Percentiles rank a stretch among this genome's conserved stretches.
Evolutionary conservation across 2,888 invertebrate species (phyloP).

Genomic region (Ophion obscuratus): DNA sequence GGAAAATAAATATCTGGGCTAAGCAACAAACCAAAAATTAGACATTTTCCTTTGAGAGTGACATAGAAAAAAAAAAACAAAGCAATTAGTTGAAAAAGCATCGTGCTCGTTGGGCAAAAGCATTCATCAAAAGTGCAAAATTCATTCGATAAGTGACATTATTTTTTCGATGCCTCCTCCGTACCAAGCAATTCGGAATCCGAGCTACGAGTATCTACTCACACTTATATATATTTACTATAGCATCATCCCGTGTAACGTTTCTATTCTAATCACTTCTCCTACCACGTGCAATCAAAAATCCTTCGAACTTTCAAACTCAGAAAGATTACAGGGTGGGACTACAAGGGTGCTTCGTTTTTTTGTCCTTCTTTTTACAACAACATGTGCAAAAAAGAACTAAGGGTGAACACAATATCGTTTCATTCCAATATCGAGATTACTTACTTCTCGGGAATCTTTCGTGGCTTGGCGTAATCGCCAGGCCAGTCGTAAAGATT

Average conservation of each 20-base stretch:
- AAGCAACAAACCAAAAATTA: slow-evolving; percentile 21
- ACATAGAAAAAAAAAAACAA: slow-evolving; percentile 16
- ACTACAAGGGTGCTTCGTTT: slow-evolving; percentile 18
- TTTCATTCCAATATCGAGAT: background rate
- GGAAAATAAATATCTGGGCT: slow-evolving; percentile 5
- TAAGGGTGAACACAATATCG: background rate
- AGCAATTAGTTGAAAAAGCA: slow-evolving; percentile 47
- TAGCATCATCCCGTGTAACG: slow-evolving; percentile 34
- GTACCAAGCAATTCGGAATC: background rate
- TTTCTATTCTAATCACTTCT: slow-evolving; percentile 43
- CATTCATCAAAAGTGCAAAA: slow-evolving; percentile 15
- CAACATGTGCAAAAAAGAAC: slow-evolving; percentile 41
- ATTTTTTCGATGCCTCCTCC: background rate
- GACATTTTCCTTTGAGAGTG: background rate
- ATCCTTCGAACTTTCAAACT: slow-evolving; percentile 20
- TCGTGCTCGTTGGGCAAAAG: slow-evolving; percentile 13
- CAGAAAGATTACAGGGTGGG: slow-evolving; percentile 30
- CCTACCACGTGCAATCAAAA: slow-evolving; percentile 56
- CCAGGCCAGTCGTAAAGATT: slow-evolving; percentile 85
- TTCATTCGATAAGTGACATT: slow-evolving; percentile 18
- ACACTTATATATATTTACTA: slow-evolving; percentile 57
- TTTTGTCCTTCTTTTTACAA: background rate
- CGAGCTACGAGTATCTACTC: slow-evolving; percentile 49
- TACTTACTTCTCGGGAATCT: slow-evolving; percentile 82
- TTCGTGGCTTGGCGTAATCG: slow-evolving; percentile 80